A percentile compares a stretch with the other conserved stretches of the same genome.
These are phyloP conservation scores for Venusia cambrica DNA, from an alignment of 2,888 invertebrate species.

Conservation along the genomic window DNA sequence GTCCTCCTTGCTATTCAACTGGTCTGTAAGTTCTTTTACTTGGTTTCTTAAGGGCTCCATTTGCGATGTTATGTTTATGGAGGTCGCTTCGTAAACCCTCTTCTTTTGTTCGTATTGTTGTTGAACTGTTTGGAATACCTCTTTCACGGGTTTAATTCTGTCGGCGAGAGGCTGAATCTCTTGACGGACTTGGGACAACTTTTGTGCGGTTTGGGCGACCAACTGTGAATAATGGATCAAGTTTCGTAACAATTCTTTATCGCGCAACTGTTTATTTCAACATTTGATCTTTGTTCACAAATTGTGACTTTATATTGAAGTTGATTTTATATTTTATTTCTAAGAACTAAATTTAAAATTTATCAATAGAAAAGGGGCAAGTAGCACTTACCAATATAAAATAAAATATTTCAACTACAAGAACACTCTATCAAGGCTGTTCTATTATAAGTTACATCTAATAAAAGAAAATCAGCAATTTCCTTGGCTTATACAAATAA, in stretches of 20 bases:
- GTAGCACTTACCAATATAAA: no score
- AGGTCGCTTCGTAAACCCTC: constrained; percentile 83
- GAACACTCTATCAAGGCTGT: no score
- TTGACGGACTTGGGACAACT: constrained; percentile 68
- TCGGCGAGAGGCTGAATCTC: constrained; percentile 73
- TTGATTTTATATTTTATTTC: no score
- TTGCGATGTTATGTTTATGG: constrained; percentile 77
- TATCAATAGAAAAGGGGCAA: no score
- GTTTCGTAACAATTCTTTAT: constrained; percentile 14
- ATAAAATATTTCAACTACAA: no score
- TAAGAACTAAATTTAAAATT: no score
- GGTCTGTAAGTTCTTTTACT: constrained; percentile 76
- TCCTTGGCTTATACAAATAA: no score
- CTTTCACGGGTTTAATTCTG: constrained; percentile 83
- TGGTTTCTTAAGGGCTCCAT: constrained; percentile 79
- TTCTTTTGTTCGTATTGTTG: constrained; percentile 86
- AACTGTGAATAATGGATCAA: constrained; percentile 60
- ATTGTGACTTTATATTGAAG: no score
- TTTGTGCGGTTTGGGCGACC: constrained; percentile 83
- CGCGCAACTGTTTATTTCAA: no score
- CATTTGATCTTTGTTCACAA: no score
- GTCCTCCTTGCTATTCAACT: constrained; percentile 73
- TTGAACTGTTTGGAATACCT: constrained; percentile 83
- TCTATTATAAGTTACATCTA: no score
- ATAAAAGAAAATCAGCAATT: no score